Conservation (phyloP, 2,797 vertebrate genomes). For the Acipenser transmontanus region DNA sequence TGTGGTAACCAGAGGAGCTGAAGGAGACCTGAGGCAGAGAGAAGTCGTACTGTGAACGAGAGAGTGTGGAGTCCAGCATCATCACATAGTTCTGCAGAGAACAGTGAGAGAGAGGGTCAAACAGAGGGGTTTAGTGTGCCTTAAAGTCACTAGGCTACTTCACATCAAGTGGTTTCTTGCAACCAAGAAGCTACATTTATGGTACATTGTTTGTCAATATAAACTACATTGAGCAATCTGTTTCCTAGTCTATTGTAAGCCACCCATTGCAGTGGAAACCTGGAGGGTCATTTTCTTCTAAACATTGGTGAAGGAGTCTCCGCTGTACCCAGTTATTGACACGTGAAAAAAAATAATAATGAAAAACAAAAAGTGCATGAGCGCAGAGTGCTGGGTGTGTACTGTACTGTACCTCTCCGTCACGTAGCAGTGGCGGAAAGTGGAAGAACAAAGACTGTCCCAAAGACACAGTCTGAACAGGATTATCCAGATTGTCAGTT, state of each 20-base stretch:
- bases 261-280: background rate
- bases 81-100: constrained; percentile 79
- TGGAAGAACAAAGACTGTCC: constrained; percentile 95
- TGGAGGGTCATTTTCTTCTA: too few species aligned
- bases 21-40: constrained; percentile 87
- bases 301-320: too few species aligned
- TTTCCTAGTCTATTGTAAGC: too few species aligned
- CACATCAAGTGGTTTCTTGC: too few species aligned
- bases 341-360: background rate
- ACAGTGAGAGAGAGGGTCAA: background rate
- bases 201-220: too few species aligned
- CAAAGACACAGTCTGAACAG: constrained; percentile 85
- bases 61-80: constrained; percentile 81
- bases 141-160: too few species aligned
- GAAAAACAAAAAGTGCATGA: background rate
- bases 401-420: constrained; percentile 76
- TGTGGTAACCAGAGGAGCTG: constrained; percentile 84
- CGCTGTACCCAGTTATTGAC: too few species aligned
- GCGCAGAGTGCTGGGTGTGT: background rate
- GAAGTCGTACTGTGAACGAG: constrained; percentile 89
- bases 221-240: too few species aligned
- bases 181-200: too few species aligned
- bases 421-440: constrained; percentile 84
- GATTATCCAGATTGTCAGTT: constrained; percentile 92
- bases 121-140: too few species aligned